These are phyloP conservation scores for Oceanodroma leucorhoa DNA, from an alignment of 2,797 vertebrate species.

Conservation along the genomic window DNA sequence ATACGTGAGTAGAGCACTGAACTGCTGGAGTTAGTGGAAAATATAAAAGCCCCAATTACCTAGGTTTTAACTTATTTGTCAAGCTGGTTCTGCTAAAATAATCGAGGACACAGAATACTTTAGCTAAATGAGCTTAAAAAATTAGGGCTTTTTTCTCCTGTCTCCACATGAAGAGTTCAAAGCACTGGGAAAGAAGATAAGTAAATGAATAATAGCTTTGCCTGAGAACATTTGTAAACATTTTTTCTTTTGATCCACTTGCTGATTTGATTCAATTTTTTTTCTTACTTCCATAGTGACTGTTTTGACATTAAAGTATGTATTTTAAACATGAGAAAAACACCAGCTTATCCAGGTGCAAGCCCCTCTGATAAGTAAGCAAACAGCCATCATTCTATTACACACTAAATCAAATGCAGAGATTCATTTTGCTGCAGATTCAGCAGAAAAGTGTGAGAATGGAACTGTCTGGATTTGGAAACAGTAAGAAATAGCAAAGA, in stretches of 20 bases:
- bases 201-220: background rate
- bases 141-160: background rate
- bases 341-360: background rate
- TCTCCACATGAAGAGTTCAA: background rate
- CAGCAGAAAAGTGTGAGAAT: background rate
- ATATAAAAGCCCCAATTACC: background rate
- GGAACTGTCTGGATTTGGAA: background rate
- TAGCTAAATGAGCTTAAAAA: slow-evolving; percentile 10
- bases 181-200: background rate
- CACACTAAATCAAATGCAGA: background rate
- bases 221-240: background rate
- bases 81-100: slow-evolving; percentile 2
- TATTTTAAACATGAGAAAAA: background rate
- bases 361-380: background rate
- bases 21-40: background rate
- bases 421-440: background rate
- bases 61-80: background rate
- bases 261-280: background rate
- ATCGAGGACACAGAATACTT: background rate
- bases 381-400: background rate
- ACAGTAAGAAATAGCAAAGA: background rate
- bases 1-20: background rate
- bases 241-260: background rate
- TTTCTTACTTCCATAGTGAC: background rate
- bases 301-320: background rate